A percentile compares a stretch with the other conserved stretches of the same genome.
Evolutionary conservation across 1,140 invertebrate genomes (phyloP).

Genomic region (Parapsyche elsis): DNA sequence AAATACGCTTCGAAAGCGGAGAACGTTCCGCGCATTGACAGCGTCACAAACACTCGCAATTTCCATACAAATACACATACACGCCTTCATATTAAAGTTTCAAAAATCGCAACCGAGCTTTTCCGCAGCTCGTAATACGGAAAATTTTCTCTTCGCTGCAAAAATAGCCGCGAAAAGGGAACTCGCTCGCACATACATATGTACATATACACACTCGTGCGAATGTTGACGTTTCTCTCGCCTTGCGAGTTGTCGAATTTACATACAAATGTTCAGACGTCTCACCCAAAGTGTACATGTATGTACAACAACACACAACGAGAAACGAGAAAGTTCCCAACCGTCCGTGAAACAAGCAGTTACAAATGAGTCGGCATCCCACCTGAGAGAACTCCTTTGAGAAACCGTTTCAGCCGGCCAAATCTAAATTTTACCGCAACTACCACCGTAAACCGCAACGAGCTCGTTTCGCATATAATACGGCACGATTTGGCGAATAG

Average conservation of each 20-base stretch:
- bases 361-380: slow-evolving; percentile 39
- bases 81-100: slow-evolving; percentile 16
- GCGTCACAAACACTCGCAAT: not conserved
- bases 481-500: no score
- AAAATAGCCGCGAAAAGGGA: slow-evolving; percentile 19
- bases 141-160: not conserved
- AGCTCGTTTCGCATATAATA: no score
- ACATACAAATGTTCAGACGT: slow-evolving; percentile 32
- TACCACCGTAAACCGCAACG: no score
- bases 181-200: not conserved
- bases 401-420: not conserved
- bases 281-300: not conserved
- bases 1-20: no score
- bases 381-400: slow-evolving; percentile 20
- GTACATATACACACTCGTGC: not conserved
- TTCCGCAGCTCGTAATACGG: not conserved
- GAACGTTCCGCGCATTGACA: no score
- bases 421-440: not conserved
- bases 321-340: not conserved
- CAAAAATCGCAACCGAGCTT: slow-evolving; percentile 5
- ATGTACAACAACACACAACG: not conserved
- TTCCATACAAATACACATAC: not conserved
- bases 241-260: slow-evolving; percentile 28
- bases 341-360: slow-evolving; percentile 4
- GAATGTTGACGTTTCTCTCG: not conserved